A percentile compares a stretch with the other conserved stretches of the same genome.
Evolutionary conservation across 2,797 vertebrate genomes (phyloP).

Genomic region (Gymnocypris eckloni): DNA sequence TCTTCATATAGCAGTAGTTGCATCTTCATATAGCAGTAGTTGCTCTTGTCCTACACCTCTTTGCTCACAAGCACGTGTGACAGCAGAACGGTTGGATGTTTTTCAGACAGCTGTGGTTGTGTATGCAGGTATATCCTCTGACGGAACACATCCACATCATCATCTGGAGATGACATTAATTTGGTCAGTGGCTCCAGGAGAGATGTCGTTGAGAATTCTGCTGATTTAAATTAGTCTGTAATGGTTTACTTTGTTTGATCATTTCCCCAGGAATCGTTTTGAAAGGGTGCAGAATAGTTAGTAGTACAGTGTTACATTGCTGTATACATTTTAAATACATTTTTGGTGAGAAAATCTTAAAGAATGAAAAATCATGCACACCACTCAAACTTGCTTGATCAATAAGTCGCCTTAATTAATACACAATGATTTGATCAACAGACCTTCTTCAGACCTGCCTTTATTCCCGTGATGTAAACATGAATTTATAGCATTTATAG

Average conservation of each 20-base stretch:
- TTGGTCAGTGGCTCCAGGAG: not conserved
- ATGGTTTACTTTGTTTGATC: not conserved
- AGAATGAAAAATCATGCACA: too few relatives aligned
- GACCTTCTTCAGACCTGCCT: too few relatives aligned
- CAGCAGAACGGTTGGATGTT: not conserved
- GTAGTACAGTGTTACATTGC: not conserved
- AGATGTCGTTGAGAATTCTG: not conserved
- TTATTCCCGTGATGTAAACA: too few relatives aligned
- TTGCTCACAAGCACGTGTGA: not conserved
- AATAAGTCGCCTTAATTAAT: too few relatives aligned
- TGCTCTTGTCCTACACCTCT: not conserved
- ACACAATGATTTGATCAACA: too few relatives aligned
- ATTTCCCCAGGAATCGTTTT: not conserved
- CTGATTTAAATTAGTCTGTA: not conserved
- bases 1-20: too few relatives aligned
- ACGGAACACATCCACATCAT: conserved; percentile 31
- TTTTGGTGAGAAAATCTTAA: too few relatives aligned
- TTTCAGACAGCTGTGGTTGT: conserved; percentile 12
- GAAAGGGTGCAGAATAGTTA: not conserved
- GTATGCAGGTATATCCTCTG: conserved; percentile 11
- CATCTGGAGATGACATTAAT: not conserved
- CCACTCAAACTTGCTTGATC: too few relatives aligned
- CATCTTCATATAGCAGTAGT: too few relatives aligned
- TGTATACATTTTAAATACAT: too few relatives aligned
- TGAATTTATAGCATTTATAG: not conserved